A percentile compares a stretch with the other conserved stretches of the same genome.
Conservation (phyloP, 1,140 invertebrate genomes). For the Mactra quadrangularis region DNA sequence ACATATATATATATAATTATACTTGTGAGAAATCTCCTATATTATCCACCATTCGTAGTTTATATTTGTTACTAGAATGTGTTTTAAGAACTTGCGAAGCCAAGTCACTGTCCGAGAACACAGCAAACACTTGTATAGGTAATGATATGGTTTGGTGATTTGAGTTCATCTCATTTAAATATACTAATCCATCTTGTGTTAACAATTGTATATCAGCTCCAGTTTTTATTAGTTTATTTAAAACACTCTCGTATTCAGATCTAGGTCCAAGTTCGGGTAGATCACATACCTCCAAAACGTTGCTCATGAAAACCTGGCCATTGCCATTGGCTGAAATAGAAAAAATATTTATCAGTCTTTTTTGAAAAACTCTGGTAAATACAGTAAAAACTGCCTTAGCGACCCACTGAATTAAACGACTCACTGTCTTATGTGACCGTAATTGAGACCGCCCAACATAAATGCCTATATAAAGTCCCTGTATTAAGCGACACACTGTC, state of each 20-base stretch:
- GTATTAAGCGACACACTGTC: too few species aligned
- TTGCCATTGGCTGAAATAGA: constrained; percentile 34
- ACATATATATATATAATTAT: too few species aligned
- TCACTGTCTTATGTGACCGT: too few species aligned
- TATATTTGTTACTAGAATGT: constrained; percentile 39
- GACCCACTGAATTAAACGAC: too few species aligned
- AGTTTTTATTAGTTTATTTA: constrained; percentile 3
- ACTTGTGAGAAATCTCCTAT: constrained; percentile 35
- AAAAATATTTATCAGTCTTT: too few species aligned
- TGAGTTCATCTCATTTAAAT: constrained; percentile 5
- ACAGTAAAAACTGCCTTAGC: too few species aligned
- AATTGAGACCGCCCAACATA: too few species aligned
- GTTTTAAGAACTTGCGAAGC: constrained; percentile 8
- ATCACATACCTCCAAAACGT: constrained; percentile 48
- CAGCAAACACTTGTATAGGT: constrained; percentile 30
- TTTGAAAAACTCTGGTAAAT: too few species aligned
- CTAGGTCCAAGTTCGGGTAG: not conserved
- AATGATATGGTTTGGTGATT: constrained; percentile 52
- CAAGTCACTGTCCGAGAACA: constrained; percentile 12
- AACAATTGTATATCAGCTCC: constrained; percentile 19
- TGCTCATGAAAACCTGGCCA: constrained; percentile 20
- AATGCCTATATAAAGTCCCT: too few species aligned
- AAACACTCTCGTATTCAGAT: constrained; percentile 1
- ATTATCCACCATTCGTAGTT: constrained; percentile 26
- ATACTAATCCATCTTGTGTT: not conserved